These are phyloP conservation scores for Rhegmatorhina hoffmannsi DNA, from an alignment of 2,113 vertebrate species.

Conservation along the genomic window DNA sequence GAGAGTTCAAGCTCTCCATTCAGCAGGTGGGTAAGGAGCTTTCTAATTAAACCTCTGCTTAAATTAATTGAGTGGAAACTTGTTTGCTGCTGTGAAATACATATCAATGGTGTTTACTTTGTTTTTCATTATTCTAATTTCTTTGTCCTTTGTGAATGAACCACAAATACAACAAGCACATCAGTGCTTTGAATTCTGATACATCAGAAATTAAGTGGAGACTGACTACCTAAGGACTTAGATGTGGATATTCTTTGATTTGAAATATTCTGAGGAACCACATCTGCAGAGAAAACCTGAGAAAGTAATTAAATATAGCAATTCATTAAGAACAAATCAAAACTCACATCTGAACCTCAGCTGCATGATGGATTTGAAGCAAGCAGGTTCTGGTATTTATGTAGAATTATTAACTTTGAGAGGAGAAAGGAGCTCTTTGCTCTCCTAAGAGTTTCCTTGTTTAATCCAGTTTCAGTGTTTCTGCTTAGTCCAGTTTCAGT, in stretches of 20 bases:
- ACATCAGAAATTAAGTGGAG: neutral
- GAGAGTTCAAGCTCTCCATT: conserved; percentile 91
- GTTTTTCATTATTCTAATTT: neutral
- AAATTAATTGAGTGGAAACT: conserved; percentile 17
- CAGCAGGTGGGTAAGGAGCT: conserved; percentile 79
- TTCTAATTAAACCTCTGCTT: conserved; percentile 19
- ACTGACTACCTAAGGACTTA: neutral
- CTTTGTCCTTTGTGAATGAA: neutral
- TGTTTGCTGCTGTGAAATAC: neutral
- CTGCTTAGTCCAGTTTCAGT: neutral
- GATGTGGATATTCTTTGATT: neutral
- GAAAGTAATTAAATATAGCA: neutral
- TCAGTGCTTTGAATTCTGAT: neutral
- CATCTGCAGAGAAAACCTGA: neutral
- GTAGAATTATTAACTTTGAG: neutral
- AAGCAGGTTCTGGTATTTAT: neutral
- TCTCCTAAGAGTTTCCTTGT: neutral
- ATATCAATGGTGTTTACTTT: neutral
- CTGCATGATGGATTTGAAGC: neutral
- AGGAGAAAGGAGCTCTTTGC: neutral
- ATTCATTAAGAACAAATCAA: neutral
- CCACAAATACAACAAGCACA: neutral
- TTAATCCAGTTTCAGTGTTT: neutral
- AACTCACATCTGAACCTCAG: neutral
- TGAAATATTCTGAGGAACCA: neutral